Base-by-base conservation (phyloP, 2,113 vertebrate species). In the Panthera tigris region DNA sequence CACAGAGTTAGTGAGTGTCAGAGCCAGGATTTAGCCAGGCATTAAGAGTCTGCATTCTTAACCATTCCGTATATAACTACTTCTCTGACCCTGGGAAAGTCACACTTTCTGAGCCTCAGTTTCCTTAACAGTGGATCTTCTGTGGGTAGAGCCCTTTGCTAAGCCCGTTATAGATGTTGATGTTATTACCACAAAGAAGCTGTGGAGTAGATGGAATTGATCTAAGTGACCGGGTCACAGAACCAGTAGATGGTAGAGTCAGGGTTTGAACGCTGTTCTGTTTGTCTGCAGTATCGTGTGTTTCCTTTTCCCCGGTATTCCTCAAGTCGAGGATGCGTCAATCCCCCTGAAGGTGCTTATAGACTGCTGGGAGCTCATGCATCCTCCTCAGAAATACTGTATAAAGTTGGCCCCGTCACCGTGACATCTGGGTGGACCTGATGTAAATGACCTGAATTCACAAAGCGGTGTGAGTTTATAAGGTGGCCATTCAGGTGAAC, bases 221-320 rank as follows among this genome's bases (percentile, higher is more conserved):
- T 21, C 39, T 61, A 7, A 18, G 41, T 66, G 50, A 65, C 21
- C 29, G 25, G 83, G 14, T 36, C 7, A 71, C 65, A 69, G 3
- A 39, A 7, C 68, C 13, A 50, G 45, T 9, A n/a, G 50, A 27
- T 6, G 41, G 66, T 1, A 5, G 73, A 16, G 27, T 39, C 39
- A 10, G 84, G 52, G 15, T 25, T 41, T 57, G 45, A 66, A 50
- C 3, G 14, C 41, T 41, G 16, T 57, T 71, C n/a, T 31, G 25
- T 61, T 55, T 71, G n/a, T 33, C 18, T 5, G 7, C 15, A 19
- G 45, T 18, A 23, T 6, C 0, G 1, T 2, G 29, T n/a, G 19
- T 50, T 29, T 79, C 27, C 29, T 88, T 52, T 79, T 36, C 36
- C 82, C 41, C 21, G 10, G 5, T 27, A 31, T 57, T 83, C 41